Conservation (phyloP, 2,888 invertebrate species). For the Lepetodrilus schrolli region DNA sequence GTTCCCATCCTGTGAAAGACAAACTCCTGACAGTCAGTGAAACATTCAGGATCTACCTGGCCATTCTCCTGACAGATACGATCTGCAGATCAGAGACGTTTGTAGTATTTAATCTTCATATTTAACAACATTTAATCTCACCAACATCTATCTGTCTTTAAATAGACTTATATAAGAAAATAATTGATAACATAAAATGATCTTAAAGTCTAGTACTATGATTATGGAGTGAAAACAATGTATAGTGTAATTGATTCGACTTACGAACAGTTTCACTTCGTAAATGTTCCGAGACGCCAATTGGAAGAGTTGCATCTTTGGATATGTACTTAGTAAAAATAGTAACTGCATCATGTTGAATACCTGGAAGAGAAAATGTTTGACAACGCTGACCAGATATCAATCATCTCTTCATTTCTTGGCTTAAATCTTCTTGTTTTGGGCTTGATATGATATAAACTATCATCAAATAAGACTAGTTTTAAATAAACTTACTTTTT, state of each 20-base stretch:
- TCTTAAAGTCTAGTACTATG: too few relatives aligned
- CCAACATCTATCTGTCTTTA: too few relatives aligned
- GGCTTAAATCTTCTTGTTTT: too few relatives aligned
- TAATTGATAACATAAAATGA: neutral
- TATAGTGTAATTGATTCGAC: slow-evolving; percentile 37
- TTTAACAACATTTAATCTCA: too few relatives aligned
- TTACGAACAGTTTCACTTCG: slow-evolving; percentile 75
- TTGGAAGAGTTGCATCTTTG: slow-evolving; percentile 80
- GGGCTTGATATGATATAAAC: too few relatives aligned
- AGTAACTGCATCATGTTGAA: slow-evolving; percentile 79
- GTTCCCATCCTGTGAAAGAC: slow-evolving; percentile 83
- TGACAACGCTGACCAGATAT: too few relatives aligned
- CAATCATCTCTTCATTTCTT: too few relatives aligned
- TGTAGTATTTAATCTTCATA: too few relatives aligned
- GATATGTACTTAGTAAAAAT: slow-evolving; percentile 87
- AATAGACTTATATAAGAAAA: neutral
- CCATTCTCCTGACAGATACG: slow-evolving; percentile 83
- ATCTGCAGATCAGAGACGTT: slow-evolving; percentile 77
- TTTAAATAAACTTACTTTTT: slow-evolving; percentile 55
- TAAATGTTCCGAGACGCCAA: slow-evolving; percentile 74
- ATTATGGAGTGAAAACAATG: too few relatives aligned
- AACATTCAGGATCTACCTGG: slow-evolving; percentile 82
- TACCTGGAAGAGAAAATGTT: slow-evolving; percentile 73
- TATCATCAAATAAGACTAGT: neutral
- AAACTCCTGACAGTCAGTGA: slow-evolving; percentile 83